These are phyloP conservation scores for Eleutherodactylus coqui DNA, from an alignment of 2,797 vertebrate genomes.

Conservation along the genomic window DNA sequence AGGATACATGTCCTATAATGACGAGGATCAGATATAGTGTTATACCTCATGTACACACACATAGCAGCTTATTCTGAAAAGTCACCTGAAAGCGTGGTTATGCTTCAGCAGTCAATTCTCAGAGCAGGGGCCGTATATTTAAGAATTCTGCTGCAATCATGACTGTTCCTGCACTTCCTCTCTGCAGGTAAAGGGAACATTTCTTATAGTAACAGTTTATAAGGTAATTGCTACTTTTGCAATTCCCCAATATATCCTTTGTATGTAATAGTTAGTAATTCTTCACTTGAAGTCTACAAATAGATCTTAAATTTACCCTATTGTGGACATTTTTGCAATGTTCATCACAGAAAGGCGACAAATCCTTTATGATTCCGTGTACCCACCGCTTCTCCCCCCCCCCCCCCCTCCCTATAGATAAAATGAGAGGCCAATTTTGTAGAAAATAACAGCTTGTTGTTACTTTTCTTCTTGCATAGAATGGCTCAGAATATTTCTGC, in stretches of 20 bases:
- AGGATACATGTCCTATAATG: no score
- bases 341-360: not conserved
- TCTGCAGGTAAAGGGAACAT: not conserved
- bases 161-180: no score
- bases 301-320: not conserved
- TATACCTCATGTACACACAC: no score
- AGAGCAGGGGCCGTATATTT: not conserved
- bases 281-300: not conserved
- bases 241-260: not conserved
- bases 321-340: not conserved
- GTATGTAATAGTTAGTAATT: not conserved
- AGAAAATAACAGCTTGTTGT: constrained; percentile 33
- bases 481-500: constrained; percentile 15
- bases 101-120: not conserved
- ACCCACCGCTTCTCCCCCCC: not conserved
- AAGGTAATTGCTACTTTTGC: not conserved
- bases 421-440: constrained; percentile 21
- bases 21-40: no score
- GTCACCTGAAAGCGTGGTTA: no score
- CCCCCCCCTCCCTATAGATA: not conserved
- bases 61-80: no score
- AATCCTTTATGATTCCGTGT: not conserved
- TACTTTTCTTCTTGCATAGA: constrained; percentile 1
- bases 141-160: not conserved
- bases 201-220: not conserved